Percentiles rank a stretch among this genome's conserved stretches.
These are phyloP conservation scores for Neoscelio sp. DNA, from an alignment of 2,888 invertebrate genomes.

Conservation along the genomic window DNA sequence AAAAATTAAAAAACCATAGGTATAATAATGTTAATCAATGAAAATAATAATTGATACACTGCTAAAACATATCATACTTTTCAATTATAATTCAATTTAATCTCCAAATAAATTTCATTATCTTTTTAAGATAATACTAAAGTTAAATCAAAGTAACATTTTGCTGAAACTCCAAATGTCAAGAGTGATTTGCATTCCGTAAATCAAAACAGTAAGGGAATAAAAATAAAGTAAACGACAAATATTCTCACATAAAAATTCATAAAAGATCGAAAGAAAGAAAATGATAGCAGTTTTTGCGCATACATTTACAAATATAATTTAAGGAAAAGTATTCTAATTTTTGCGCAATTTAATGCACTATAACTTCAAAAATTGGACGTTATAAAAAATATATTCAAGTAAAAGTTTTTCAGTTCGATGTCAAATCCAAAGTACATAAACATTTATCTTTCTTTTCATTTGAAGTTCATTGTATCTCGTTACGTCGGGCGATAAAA, in stretches of 20 bases:
- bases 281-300: conserved; percentile 3
- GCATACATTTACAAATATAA: conserved; percentile 1
- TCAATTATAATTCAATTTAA: no score
- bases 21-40: no score
- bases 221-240: conserved; percentile 3
- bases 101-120: no score
- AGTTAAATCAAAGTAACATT: neutral
- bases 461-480: conserved; percentile 8
- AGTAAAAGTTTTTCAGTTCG: neutral
- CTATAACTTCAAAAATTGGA: conserved; percentile 1
- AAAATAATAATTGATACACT: no score
- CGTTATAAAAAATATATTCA: conserved; percentile 7
- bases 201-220: neutral
- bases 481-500: neutral
- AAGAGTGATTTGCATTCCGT: neutral
- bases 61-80: no score
- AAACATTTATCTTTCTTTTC: conserved; percentile 8
- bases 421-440: neutral
- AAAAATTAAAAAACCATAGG: no score
- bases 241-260: conserved; percentile 6
- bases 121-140: no score
- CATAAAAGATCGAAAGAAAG: conserved; percentile 2
- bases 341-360: conserved; percentile 2
- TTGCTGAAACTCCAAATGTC: neutral
- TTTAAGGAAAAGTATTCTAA: conserved; percentile 1